These are phyloP conservation scores for Crambe crambe DNA, from an alignment of 37 sponge, comb jelly and placozoan species.

Conservation along the genomic window DNA sequence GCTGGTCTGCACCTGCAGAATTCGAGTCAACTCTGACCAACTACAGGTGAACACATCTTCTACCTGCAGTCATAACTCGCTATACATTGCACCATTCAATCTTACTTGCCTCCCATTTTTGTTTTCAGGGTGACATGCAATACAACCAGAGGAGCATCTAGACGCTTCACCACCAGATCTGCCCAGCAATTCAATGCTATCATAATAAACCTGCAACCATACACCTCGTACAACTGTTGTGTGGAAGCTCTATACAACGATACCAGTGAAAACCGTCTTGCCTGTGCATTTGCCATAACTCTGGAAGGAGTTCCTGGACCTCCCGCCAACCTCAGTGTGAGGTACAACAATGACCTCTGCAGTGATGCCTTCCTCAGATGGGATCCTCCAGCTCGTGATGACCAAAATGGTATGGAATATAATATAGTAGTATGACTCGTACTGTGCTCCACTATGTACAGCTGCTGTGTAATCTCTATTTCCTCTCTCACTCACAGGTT, in stretches of 20 bases:
- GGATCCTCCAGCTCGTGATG: neutral
- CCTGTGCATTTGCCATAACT: neutral
- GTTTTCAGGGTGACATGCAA: slow-evolving; percentile 2
- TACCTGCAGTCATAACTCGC: neutral
- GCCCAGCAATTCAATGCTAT: neutral
- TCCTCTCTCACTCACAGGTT: neutral
- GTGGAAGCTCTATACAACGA: neutral
- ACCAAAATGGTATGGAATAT: neutral
- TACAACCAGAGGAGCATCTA: neutral
- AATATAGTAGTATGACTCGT: neutral
- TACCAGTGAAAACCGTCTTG: neutral
- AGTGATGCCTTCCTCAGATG: neutral
- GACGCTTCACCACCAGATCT: neutral
- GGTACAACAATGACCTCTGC: neutral
- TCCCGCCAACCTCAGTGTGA: neutral
- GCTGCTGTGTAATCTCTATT: neutral
- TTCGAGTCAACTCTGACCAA: neutral
- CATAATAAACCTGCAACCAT: neutral
- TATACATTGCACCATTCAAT: too few relatives aligned
- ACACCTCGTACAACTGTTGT: slow-evolving; percentile 15
- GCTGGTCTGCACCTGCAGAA: neutral
- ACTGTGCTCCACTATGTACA: neutral
- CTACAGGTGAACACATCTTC: neutral
- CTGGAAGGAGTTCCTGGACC: slow-evolving; percentile 9
- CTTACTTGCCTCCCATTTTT: neutral